A percentile compares a stretch with the other conserved stretches of the same genome.
Conservation (phyloP, 2,797 vertebrate genomes). For the Melanotaenia maccullochi region DNA sequence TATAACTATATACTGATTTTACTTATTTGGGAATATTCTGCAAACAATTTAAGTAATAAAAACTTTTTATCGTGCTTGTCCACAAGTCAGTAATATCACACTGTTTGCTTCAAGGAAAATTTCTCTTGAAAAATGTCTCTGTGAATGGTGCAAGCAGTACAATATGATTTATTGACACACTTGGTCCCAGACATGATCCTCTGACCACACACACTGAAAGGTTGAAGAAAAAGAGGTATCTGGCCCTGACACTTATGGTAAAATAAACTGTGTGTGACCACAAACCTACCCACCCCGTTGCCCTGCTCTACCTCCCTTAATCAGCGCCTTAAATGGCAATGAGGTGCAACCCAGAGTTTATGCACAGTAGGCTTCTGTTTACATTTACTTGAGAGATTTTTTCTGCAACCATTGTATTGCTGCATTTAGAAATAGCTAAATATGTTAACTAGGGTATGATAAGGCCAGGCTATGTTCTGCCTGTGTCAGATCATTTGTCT, state of each 20-base stretch:
- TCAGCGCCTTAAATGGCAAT: slow-evolving; percentile 75
- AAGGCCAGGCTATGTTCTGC: neutral
- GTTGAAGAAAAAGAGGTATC: slow-evolving; percentile 49
- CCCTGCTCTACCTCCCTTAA: slow-evolving; percentile 38
- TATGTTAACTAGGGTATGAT: slow-evolving; percentile 4
- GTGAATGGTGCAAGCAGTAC: slow-evolving; percentile 3
- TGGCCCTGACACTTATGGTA: slow-evolving; percentile 53
- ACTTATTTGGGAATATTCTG: neutral
- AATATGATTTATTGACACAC: slow-evolving; percentile 41
- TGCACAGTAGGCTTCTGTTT: slow-evolving; percentile 62
- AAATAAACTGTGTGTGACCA: slow-evolving; percentile 66
- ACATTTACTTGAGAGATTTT: slow-evolving; percentile 63
- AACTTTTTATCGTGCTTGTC: no score
- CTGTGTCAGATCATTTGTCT: slow-evolving; percentile 43
- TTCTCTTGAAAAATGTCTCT: neutral
- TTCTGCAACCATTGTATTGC: slow-evolving; percentile 42
- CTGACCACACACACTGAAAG: slow-evolving; percentile 61
- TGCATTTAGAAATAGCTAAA: slow-evolving; percentile 35
- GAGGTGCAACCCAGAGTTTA: slow-evolving; percentile 57
- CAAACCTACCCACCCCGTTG: slow-evolving; percentile 41
- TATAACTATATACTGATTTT: neutral
- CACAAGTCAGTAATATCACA: neutral
- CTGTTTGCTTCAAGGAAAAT: neutral
- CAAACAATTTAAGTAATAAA: neutral
- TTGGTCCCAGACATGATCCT: slow-evolving; percentile 29